Conservation (phyloP, 2,113 vertebrate genomes). For the Chelonoidis abingdonii region DNA sequence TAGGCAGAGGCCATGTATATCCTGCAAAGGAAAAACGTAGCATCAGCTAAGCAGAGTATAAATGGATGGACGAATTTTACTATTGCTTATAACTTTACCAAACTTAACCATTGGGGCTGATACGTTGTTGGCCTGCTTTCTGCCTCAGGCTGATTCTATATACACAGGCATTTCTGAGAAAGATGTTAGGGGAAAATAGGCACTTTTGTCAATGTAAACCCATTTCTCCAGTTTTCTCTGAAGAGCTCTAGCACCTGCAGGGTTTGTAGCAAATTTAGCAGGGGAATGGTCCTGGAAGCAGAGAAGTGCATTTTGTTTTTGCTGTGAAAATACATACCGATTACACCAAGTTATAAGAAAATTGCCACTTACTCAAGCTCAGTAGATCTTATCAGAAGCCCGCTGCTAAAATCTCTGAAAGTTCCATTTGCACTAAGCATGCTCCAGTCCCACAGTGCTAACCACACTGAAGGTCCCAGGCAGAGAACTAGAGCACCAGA, state of each 20-base stretch:
- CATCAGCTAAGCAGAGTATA: not conserved
- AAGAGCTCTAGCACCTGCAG: not conserved
- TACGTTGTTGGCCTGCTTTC: not conserved
- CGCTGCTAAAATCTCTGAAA: not conserved
- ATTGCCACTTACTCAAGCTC: not conserved
- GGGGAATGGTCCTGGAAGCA: not conserved
- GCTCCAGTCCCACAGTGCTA: not conserved
- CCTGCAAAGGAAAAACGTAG: constrained; percentile 75
- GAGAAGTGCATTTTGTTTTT: not conserved
- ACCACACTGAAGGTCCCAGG: not conserved
- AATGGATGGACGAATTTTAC: not conserved
- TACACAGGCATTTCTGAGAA: constrained; percentile 20
- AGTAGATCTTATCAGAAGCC: not conserved
- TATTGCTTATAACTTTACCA: not conserved
- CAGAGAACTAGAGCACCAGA: not conserved
- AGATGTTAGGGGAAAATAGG: not conserved
- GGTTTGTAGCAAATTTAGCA: not conserved
- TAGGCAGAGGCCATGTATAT: constrained; percentile 92
- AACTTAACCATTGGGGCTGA: not conserved
- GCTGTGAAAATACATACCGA: not conserved
- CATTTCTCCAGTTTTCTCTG: constrained; percentile 25
- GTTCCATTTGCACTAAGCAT: not conserved
- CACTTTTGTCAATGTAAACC: constrained; percentile 20
- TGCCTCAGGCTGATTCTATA: not conserved
- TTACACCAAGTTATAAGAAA: not conserved